Evolutionary conservation across 2,113 vertebrate species (phyloP).

Genomic region (Perca flavescens): DNA sequence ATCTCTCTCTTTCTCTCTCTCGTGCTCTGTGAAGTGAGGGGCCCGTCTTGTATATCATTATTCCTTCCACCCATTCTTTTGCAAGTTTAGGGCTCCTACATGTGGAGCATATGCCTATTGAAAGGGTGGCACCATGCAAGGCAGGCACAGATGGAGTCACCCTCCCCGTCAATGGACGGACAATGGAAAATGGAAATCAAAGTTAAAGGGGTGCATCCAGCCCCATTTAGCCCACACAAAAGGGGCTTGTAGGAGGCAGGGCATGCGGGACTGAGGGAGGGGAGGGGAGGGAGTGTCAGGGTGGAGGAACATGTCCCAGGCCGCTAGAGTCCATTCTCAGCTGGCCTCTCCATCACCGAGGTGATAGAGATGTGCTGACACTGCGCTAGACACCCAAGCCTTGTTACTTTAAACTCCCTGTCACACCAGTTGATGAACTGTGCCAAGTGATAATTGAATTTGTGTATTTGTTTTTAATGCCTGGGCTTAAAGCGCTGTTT

Average conservation of each 20-base stretch:
- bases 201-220: slow-evolving; percentile 87
- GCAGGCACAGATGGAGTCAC: slow-evolving; percentile 92
- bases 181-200: slow-evolving; percentile 87
- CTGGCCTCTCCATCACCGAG: slow-evolving; percentile 82
- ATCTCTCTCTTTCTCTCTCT: slow-evolving; percentile 33
- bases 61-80: slow-evolving; percentile 81
- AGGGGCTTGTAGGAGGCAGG: slow-evolving; percentile 94
- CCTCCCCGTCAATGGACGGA: slow-evolving; percentile 83
- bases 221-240: slow-evolving; percentile 88
- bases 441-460: slow-evolving; percentile 71
- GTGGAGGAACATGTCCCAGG: slow-evolving; percentile 90
- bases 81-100: slow-evolving; percentile 83
- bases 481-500: slow-evolving; percentile 33
- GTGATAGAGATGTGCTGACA: slow-evolving; percentile 84
- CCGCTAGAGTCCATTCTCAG: slow-evolving; percentile 84
- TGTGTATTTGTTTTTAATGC: slow-evolving; percentile 62
- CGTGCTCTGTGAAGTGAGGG: slow-evolving; percentile 63
- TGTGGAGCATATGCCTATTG: slow-evolving; percentile 89
- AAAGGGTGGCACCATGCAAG: slow-evolving; percentile 89
- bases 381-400: slow-evolving; percentile 62
- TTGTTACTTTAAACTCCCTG: slow-evolving; percentile 58
- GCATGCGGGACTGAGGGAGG: slow-evolving; percentile 82
- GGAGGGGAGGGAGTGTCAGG: slow-evolving; percentile 56
- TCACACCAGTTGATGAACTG: slow-evolving; percentile 50
- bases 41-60: slow-evolving; percentile 84